phyloP scores from a whole-genome alignment of 2,888 invertebrate species.

The Ennomos fuscantarius region DNA sequence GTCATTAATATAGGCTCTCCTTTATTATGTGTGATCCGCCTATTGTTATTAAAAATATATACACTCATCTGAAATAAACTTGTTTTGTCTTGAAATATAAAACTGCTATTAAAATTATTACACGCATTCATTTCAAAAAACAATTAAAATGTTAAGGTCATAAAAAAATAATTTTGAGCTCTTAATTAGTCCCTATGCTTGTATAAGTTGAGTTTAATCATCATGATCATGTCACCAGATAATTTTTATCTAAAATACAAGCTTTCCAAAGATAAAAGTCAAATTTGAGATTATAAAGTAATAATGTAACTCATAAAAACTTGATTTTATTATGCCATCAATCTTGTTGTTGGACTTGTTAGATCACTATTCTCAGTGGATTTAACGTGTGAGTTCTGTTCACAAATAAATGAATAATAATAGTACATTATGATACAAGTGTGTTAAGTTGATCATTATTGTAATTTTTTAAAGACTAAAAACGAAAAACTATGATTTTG shows the following conservation, averaged over 20 bases:
- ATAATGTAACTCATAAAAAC: conserved; percentile 76
- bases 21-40: no score
- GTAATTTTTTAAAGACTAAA: no score
- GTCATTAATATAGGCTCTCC: no score
- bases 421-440: no score
- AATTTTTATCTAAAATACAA: conserved; percentile 77
- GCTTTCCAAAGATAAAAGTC: conserved; percentile 79
- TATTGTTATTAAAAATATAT: no score
- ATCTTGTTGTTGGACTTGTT: conserved; percentile 71
- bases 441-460: no score
- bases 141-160: conserved; percentile 15
- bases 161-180: conserved; percentile 25
- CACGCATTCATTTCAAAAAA: conserved; percentile 17
- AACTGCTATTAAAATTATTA: conserved; percentile 16
- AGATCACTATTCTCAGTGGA: conserved; percentile 49
- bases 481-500: no score
- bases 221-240: conserved; percentile 70
- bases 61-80: conserved; percentile 5
- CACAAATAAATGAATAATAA: conserved; percentile 37
- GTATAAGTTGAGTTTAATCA: conserved; percentile 65
- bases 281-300: conserved; percentile 78
- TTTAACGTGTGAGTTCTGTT: conserved; percentile 66
- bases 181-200: conserved; percentile 42
- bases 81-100: conserved; percentile 11
- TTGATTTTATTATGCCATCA: conserved; percentile 80